These are phyloP conservation scores for Heterotilapia buettikoferi DNA, from an alignment of 2,113 vertebrate species.

Conservation along the genomic window DNA sequence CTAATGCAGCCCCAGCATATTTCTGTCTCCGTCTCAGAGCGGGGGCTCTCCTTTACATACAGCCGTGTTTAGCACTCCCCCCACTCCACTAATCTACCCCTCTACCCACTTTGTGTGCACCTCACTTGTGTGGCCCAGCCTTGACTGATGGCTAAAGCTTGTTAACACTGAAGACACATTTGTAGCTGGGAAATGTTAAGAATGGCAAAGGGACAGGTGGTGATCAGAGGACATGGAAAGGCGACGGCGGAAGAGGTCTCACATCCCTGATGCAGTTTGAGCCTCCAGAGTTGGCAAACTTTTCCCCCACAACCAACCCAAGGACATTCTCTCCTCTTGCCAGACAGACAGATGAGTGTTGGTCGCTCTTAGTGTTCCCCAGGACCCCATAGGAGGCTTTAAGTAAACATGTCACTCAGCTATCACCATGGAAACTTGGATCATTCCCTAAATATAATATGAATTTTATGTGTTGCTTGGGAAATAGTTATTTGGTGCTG, in stretches of 20 bases:
- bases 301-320: slow-evolving; percentile 26
- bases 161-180: slow-evolving; percentile 65
- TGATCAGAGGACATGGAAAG: slow-evolving; percentile 2
- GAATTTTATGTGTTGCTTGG: background rate
- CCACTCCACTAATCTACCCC: background rate
- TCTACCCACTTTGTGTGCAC: background rate
- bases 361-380: background rate
- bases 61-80: slow-evolving; percentile 17
- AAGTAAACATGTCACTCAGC: background rate
- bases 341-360: background rate
- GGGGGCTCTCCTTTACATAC: slow-evolving; percentile 27
- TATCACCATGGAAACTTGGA: background rate
- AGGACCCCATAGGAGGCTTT: background rate
- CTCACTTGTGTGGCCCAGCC: background rate
- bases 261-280: background rate
- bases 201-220: background rate
- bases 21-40: slow-evolving; percentile 7
- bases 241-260: background rate
- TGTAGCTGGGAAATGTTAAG: slow-evolving; percentile 32
- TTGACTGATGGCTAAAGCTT: slow-evolving; percentile 51
- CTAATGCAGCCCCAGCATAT: slow-evolving; percentile 37
- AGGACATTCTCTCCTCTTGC: background rate
- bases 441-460: slow-evolving; percentile 37
- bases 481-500: slow-evolving; percentile 14
- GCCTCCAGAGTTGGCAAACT: slow-evolving; percentile 22